These are phyloP conservation scores for Lithophane semibrunnea DNA, from an alignment of 2,888 invertebrate species.

Conservation along the genomic window DNA sequence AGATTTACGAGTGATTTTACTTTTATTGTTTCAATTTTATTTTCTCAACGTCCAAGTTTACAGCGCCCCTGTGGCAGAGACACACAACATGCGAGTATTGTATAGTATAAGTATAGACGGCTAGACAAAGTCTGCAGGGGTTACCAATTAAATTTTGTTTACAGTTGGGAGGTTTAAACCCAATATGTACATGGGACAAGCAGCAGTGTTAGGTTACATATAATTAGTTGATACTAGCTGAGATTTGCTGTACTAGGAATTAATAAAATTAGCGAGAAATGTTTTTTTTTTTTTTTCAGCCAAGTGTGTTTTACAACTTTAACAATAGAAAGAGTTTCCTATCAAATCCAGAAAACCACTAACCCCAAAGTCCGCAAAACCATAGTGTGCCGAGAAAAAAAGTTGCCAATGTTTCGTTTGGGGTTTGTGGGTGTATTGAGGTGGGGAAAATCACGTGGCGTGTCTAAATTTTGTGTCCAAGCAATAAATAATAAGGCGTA, in stretches of 20 bases:
- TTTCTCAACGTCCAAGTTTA: constrained; percentile 51
- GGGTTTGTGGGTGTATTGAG: too few relatives aligned
- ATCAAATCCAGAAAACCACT: too few relatives aligned
- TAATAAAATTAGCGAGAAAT: background rate
- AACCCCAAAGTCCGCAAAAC: too few relatives aligned
- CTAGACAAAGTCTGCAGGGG: constrained; percentile 59
- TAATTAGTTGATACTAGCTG: constrained; percentile 8
- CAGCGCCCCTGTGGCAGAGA: constrained; percentile 31
- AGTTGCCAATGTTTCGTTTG: too few relatives aligned
- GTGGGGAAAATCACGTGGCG: too few relatives aligned
- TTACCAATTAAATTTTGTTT: constrained; percentile 60
- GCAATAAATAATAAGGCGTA: too few relatives aligned
- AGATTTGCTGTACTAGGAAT: background rate
- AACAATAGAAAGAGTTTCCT: background rate
- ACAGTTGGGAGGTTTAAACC: constrained; percentile 35
- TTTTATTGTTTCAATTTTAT: constrained; percentile 51
- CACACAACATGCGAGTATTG: constrained; percentile 41
- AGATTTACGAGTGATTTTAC: constrained; percentile 36
- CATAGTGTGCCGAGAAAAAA: too few relatives aligned
- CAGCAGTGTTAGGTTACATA: constrained; percentile 12
- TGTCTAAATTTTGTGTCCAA: too few relatives aligned
- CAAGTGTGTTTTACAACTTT: background rate
- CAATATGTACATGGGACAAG: constrained; percentile 20
- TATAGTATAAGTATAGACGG: constrained; percentile 56
- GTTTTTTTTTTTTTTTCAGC: background rate